These are phyloP conservation scores for Drosophila vallismaia DNA, from an alignment of 2,888 invertebrate genomes.

Conservation along the genomic window DNA sequence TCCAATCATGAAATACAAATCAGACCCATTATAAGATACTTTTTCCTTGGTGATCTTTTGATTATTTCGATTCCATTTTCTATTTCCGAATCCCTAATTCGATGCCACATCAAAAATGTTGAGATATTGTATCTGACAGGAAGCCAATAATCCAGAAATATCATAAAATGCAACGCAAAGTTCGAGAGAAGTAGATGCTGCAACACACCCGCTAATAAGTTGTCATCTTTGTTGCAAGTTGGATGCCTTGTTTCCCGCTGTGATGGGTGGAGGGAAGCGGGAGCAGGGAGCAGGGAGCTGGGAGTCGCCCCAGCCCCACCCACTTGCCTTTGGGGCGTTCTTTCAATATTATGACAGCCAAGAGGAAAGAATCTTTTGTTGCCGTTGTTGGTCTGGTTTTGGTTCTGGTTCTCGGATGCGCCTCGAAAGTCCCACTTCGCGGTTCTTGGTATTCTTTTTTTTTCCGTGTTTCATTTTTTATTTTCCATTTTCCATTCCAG, in stretches of 20 bases:
- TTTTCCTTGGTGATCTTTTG: background rate
- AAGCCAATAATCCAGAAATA: conserved; percentile 25
- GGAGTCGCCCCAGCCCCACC: conserved; percentile 1
- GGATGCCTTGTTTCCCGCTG: conserved; percentile 15
- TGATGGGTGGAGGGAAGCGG: background rate
- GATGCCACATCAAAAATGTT: conserved; percentile 15
- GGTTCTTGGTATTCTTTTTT: too few relatives aligned
- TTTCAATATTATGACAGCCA: conserved; percentile 51
- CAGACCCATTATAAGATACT: too few relatives aligned
- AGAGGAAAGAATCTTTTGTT: conserved; percentile 58
- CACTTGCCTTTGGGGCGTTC: conserved; percentile 21
- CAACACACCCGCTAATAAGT: conserved; percentile 59
- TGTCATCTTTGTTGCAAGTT: conserved; percentile 54
- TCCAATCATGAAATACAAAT: too few relatives aligned
- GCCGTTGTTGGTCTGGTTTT: conserved; percentile 41
- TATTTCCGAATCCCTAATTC: conserved; percentile 1
- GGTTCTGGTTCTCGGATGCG: background rate
- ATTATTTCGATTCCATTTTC: background rate
- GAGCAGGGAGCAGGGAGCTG: background rate
- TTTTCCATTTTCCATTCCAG: conserved; percentile 55
- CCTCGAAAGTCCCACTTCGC: too few relatives aligned
- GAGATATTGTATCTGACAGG: conserved; percentile 26
- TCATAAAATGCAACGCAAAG: conserved; percentile 6
- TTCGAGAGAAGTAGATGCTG: conserved; percentile 21
- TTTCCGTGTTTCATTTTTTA: conserved; percentile 52